Evolutionary conservation across 2,888 invertebrate species (phyloP), one percentile per base, ranked within the genome.

Genomic region (Acanthopleura granulata): DNA sequence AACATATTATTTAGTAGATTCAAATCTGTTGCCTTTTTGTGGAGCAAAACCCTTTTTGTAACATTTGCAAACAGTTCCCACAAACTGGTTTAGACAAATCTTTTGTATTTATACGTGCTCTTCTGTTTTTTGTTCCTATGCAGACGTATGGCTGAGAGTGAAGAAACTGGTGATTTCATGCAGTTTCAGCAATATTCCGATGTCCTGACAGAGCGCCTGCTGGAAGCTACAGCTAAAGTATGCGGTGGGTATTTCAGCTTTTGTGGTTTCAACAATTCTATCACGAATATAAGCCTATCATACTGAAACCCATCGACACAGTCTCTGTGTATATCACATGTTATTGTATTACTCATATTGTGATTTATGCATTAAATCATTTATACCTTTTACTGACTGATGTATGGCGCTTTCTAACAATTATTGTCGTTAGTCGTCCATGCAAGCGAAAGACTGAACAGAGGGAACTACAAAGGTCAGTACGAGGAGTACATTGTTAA

Each of bases 161-260:
- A 71, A 4, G 71, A 71, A 22, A 40, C 18, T 3, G 49, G 1
- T 16, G 71, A 71, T 27, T 71, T 71, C 71, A 29, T 71, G 71
- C 71, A 22, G 14, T 71, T 71, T 14, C 71, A 71, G 6, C n/a
- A 49, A 15, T 49, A 71, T 27, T 49, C 71, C 30, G 71, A 71
- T 25, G 71, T 29, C 40, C 71, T 71, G 1, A 71, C 71, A 22
- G 22, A 49, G 14, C 18, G 71, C 16, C 25, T 71, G 16, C 49
- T 71, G 40, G 49, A 49, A 49, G 71, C 71, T 49, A 25, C 71
- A 49, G 71, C 40, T 1, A 25, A 18, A 22, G 18, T 71, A 1
- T 49, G 30, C 25, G 71, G 71, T 71, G 18, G 57, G 57, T n/a
- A 6, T 22, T 57, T 18, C 57, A 3, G 22, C 18, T n/a, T 57